A percentile compares a stretch with the other conserved stretches of the same genome.
Evolutionary conservation across 1,140 invertebrate genomes (phyloP).

Genomic region (Pseudachorutes palmiensis): DNA sequence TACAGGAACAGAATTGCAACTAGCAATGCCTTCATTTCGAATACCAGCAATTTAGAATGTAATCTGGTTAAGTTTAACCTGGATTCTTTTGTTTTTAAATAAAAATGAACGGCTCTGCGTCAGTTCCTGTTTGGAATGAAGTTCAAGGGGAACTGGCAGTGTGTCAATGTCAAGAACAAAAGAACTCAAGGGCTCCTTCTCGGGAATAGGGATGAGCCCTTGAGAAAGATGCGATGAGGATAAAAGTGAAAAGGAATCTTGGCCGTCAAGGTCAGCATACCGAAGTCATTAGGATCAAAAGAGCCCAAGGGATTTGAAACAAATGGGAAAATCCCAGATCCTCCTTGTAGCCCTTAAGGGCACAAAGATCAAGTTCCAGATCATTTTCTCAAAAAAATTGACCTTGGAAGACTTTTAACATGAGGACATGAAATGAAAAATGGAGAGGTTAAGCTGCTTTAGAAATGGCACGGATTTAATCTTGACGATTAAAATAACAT

Average conservation of each 20-base stretch:
- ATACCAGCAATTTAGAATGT: not conserved
- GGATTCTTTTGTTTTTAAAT: not conserved
- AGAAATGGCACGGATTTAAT: too few relatives aligned
- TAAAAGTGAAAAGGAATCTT: not conserved
- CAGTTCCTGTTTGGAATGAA: not conserved
- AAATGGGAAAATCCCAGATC: not conserved
- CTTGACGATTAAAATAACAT: not conserved
- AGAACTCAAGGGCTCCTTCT: not conserved
- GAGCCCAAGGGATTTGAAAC: not conserved
- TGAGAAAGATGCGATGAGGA: not conserved
- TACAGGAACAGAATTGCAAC: not conserved
- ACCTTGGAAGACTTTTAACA: not conserved
- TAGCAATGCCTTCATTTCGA: not conserved
- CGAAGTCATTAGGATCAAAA: not conserved
- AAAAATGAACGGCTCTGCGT: not conserved
- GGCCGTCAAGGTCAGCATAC: not conserved
- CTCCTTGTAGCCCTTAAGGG: not conserved
- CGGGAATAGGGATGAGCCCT: not conserved
- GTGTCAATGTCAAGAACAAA: conserved; percentile 6
- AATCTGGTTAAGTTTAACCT: not conserved
- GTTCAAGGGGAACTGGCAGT: not conserved
- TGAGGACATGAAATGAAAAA: too few relatives aligned
- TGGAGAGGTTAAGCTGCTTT: too few relatives aligned
- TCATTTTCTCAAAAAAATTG: not conserved
- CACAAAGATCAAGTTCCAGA: not conserved